phyloP scores from a whole-genome alignment of 2,888 invertebrate species.

The Mythimna vitellina region DNA sequence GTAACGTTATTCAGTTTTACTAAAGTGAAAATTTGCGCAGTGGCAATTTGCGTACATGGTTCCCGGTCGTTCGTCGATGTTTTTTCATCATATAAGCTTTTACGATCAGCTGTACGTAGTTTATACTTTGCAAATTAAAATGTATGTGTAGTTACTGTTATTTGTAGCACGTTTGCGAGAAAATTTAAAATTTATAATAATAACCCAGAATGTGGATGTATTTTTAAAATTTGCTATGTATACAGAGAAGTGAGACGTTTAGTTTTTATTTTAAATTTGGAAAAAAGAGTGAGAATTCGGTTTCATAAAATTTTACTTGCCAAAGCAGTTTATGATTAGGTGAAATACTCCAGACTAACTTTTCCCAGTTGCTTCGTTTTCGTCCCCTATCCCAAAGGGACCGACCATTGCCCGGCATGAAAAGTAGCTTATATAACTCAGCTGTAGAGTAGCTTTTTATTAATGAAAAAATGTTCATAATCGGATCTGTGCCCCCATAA shows the following conservation, averaged over 20 bases:
- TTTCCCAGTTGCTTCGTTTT: no score
- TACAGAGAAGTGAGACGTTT: neutral
- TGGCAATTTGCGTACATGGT: conserved; percentile 38
- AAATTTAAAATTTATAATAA: conserved; percentile 8
- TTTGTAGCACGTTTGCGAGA: conserved; percentile 10
- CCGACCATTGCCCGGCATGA: no score
- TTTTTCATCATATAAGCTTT: conserved; percentile 50
- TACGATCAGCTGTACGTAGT: conserved; percentile 45
- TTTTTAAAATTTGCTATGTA: neutral
- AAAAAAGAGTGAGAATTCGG: neutral
- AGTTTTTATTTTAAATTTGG: neutral
- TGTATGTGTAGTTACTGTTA: conserved; percentile 17
- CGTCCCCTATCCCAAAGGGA: no score
- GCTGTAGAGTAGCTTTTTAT: no score
- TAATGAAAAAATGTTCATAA: neutral
- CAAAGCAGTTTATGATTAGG: neutral
- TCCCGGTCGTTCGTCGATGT: conserved; percentile 36
- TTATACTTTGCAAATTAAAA: conserved; percentile 52
- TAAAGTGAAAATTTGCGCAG: conserved; percentile 39
- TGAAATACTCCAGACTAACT: neutral
- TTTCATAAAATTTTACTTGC: neutral
- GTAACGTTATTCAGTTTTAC: conserved; percentile 23
- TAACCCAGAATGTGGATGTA: conserved; percentile 3
- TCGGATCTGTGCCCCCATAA: neutral
- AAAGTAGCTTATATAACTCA: no score